Evolutionary conservation across 1,140 invertebrate species (phyloP), one percentile per base, ranked within the genome.

Genomic region (Elymnias hypermnestra): DNA sequence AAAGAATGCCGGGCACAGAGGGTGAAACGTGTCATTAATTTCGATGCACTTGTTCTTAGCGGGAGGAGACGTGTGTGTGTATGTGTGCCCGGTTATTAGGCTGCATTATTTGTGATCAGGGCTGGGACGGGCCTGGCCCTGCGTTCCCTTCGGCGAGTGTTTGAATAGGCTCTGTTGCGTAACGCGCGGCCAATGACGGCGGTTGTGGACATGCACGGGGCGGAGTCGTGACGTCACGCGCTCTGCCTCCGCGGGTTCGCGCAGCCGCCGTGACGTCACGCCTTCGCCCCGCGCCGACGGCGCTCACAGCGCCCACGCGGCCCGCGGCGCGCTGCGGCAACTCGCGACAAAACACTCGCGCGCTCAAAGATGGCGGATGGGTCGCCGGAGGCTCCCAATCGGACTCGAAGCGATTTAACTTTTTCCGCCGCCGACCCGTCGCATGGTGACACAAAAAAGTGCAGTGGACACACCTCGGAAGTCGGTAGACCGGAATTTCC

Each of bases 331-430:
- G 66, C 47, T 55, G 51, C 50, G 42, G 61, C 73, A 82, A 83
- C 73, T 63, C 47, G 53, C 67, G 73, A 83, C 82, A 86, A 86
- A 84, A 84, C 82, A 83, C 72, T 84, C 75, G 76, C 63, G 73
- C 76, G 70, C 75, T 83, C 72, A 82, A 86, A 85, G 77, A 87
- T 87, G 86, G 83, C 83, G 84, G 83, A 87, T 82, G 84, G 82
- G 77, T 83, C 76, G 74, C 61, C 68, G 51, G 71, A 71, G 46
- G 55, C 67, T 42, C 62, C 64, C 65, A 71, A 58, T 53, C 70
- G 66, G 67, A 62, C 64, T 65, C 71, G 67, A 77, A 63, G 71
- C 62, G 67, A 83, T 71, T 74, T 74, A 83, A 84, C 78, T 84
- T 84, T 84, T 81, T 77, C 71, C 77, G 82, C 69, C 66, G 45